Evolutionary conservation across 2,888 invertebrate genomes (phyloP).

Genomic region (Xestia sexstrigata): DNA sequence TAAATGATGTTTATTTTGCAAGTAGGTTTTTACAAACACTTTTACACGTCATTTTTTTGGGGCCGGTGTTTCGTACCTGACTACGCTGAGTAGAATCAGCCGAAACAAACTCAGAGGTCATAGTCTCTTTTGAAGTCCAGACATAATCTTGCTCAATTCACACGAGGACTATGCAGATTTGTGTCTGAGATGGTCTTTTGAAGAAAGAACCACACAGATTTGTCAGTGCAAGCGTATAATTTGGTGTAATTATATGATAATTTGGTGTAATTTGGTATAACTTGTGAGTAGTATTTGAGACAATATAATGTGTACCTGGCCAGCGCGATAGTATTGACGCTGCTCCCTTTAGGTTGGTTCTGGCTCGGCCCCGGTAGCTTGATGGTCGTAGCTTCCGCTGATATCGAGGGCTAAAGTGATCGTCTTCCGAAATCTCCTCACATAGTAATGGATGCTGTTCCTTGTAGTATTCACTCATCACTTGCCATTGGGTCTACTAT

Average conservation of each 20-base stretch:
- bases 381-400: constrained; percentile 71
- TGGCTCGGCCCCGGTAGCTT: constrained; percentile 73
- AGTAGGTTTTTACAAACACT: too few species aligned
- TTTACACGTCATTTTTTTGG: too few species aligned
- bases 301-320: constrained; percentile 78
- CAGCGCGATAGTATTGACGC: constrained; percentile 81
- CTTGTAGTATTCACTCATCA: constrained; percentile 80
- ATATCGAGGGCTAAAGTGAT: constrained; percentile 73
- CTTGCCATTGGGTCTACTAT: constrained; percentile 78
- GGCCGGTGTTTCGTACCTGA: too few species aligned
- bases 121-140: too few species aligned
- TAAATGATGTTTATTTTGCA: too few species aligned
- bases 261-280: neutral
- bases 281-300: neutral
- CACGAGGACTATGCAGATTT: too few species aligned
- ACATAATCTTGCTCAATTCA: too few species aligned
- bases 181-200: too few species aligned
- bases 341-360: constrained; percentile 80
- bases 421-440: constrained; percentile 83
- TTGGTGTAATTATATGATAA: neutral
- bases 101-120: too few species aligned
- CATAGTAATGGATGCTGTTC: constrained; percentile 84
- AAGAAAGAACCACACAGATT: too few species aligned
- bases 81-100: too few species aligned
- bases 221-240: too few species aligned